phyloP scores from a whole-genome alignment of 2,797 vertebrate genomes.

The Lindbergichthys nudifrons region DNA sequence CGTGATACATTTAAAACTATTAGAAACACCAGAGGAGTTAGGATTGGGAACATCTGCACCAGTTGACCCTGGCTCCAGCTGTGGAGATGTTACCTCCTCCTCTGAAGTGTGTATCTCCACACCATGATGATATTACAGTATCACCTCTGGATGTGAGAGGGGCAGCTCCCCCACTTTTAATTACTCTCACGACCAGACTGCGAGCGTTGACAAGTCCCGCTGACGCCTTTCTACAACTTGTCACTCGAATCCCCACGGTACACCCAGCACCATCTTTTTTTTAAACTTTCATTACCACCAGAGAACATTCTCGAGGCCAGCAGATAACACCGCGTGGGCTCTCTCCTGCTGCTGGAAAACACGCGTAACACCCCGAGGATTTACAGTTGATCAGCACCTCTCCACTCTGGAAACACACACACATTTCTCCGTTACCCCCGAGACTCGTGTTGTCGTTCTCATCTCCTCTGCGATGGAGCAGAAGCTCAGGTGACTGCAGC shows the following conservation, averaged over 20 bases:
- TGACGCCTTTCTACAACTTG: slow-evolving; percentile 29
- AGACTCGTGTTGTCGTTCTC: slow-evolving; percentile 57
- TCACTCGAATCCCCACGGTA: slow-evolving; percentile 59
- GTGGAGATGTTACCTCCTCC: slow-evolving; percentile 1
- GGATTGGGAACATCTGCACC: neutral
- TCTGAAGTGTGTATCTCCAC: slow-evolving; percentile 19
- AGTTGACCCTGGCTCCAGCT: slow-evolving; percentile 21
- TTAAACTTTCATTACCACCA: neutral
- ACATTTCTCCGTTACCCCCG: slow-evolving; percentile 23
- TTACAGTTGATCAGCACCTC: slow-evolving; percentile 66
- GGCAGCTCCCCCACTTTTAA: slow-evolving; percentile 62
- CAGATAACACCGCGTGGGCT: slow-evolving; percentile 15
- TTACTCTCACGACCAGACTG: slow-evolving; percentile 63
- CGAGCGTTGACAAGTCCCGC: slow-evolving; percentile 39
- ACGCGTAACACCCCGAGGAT: slow-evolving; percentile 42
- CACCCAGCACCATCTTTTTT: neutral
- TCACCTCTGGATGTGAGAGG: slow-evolving; percentile 39
- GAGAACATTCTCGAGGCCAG: slow-evolving; percentile 19
- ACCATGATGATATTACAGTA: slow-evolving; percentile 36
- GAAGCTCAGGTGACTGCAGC: slow-evolving; percentile 75
- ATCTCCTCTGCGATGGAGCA: slow-evolving; percentile 47
- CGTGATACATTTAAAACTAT: neutral
- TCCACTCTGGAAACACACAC: slow-evolving; percentile 21
- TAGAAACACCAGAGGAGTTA: neutral
- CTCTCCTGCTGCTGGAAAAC: slow-evolving; percentile 47